These are phyloP conservation scores for Pristionchus mayeri DNA, from an alignment of 2,888 invertebrate species.

Conservation along the genomic window DNA sequence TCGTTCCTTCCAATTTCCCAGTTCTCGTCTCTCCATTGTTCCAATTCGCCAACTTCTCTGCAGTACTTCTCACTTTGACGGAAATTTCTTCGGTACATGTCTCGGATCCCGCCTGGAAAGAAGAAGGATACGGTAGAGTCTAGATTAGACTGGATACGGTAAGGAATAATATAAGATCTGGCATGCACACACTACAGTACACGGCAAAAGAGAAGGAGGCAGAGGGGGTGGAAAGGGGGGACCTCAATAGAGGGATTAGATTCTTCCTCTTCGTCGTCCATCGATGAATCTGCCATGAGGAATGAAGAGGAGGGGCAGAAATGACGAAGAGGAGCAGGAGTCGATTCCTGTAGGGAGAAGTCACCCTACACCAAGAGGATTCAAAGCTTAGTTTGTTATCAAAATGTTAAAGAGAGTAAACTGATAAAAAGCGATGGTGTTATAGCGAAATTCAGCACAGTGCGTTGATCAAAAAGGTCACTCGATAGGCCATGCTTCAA, in stretches of 20 bases:
- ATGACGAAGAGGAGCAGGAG: slow-evolving; percentile 44
- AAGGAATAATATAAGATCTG: no score
- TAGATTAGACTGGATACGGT: no score
- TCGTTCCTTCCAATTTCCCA: neutral
- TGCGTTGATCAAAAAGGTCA: neutral
- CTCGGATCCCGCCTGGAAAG: slow-evolving; percentile 32
- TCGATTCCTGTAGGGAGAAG: slow-evolving; percentile 17
- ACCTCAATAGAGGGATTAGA: slow-evolving; percentile 19
- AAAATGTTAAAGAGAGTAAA: neutral
- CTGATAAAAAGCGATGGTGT: neutral
- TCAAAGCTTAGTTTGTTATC: neutral
- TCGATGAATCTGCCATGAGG: slow-evolving; percentile 20
- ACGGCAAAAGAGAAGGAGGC: no score
- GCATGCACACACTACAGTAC: no score
- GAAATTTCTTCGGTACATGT: slow-evolving; percentile 28
- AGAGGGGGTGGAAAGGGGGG: neutral
- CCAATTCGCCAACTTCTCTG: slow-evolving; percentile 65
- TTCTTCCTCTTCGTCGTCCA: slow-evolving; percentile 39
- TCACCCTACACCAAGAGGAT: neutral
- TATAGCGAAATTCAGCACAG: neutral
- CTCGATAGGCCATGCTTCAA: neutral
- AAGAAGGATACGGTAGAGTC: neutral
- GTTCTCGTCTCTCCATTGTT: slow-evolving; percentile 44
- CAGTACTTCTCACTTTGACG: slow-evolving; percentile 50
- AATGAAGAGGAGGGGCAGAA: slow-evolving; percentile 2